Evolutionary conservation across 1,140 invertebrate species (phyloP).

Genomic region (Pogonomyrmex barbatus): DNA sequence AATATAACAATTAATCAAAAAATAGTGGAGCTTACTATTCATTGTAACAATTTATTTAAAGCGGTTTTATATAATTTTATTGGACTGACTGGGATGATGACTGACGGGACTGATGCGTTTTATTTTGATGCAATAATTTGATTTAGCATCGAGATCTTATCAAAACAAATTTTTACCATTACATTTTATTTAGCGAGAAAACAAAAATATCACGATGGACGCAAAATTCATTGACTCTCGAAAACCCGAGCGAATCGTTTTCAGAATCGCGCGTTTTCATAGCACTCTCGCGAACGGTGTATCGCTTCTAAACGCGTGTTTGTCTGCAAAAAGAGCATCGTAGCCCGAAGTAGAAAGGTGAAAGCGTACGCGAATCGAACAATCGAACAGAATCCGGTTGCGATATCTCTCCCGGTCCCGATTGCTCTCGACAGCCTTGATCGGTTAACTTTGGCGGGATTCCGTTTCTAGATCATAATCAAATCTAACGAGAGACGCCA

Average conservation of each 20-base stretch:
- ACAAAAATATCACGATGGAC: background rate
- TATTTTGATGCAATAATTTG: background rate
- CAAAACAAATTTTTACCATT: background rate
- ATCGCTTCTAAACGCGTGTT: slow-evolving; percentile 17
- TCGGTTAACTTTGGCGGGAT: slow-evolving; percentile 8
- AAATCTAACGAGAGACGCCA: background rate
- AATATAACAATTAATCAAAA: background rate
- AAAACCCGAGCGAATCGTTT: background rate
- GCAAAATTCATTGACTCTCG: background rate
- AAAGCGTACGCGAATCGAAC: slow-evolving; percentile 61
- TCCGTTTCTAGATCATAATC: slow-evolving; percentile 14
- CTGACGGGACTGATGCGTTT: background rate
- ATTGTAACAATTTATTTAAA: slow-evolving; percentile 31
- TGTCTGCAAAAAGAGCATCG: slow-evolving; percentile 36
- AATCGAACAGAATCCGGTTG: slow-evolving; percentile 59
- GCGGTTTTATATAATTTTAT: slow-evolving; percentile 5
- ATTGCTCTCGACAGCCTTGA: slow-evolving; percentile 22
- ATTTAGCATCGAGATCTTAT: background rate
- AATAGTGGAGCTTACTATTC: background rate
- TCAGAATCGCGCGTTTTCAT: background rate
- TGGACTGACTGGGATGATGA: too few species aligned
- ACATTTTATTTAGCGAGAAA: background rate
- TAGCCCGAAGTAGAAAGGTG: slow-evolving; percentile 40
- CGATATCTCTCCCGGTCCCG: slow-evolving; percentile 51
- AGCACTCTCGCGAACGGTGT: background rate